Conservation (phyloP, 2,797 vertebrate genomes). For the Buceros bicornis region DNA sequence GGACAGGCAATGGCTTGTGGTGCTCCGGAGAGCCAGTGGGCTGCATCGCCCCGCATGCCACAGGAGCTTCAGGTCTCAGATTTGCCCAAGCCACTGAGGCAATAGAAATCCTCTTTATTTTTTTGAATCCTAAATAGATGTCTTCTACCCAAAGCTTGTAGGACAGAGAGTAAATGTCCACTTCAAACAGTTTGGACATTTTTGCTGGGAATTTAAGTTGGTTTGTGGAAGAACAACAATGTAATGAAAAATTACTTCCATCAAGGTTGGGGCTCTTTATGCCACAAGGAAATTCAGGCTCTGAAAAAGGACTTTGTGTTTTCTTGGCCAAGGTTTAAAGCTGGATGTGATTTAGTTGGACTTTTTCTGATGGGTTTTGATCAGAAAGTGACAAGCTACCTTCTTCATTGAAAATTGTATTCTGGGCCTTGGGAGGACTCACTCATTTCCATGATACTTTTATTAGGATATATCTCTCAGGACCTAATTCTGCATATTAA, state of each 20-base stretch:
- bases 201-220: not conserved
- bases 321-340: not conserved
- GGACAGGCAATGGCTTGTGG: not conserved
- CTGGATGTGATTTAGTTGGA: not conserved
- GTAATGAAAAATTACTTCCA: not conserved
- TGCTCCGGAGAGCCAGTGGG: not conserved
- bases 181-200: not conserved
- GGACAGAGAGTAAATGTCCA: not conserved
- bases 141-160: not conserved
- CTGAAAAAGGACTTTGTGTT: not conserved
- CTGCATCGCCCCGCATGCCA: rapidly evolving
- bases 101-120: not conserved
- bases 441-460: not conserved
- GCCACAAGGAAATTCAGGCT: not conserved
- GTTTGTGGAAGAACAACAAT: not conserved
- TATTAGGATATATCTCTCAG: not conserved
- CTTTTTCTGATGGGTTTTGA: not conserved
- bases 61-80: not conserved
- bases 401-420: not conserved
- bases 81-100: not conserved
- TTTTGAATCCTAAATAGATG: not conserved
- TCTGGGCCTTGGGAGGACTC: not conserved
- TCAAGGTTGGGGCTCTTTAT: not conserved
- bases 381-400: not conserved
- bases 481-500: not conserved